Percentiles rank a stretch among this genome's conserved stretches.
These are phyloP conservation scores for Saccopteryx leptura DNA, from an alignment of 2,113 vertebrate genomes.

Conservation along the genomic window DNA sequence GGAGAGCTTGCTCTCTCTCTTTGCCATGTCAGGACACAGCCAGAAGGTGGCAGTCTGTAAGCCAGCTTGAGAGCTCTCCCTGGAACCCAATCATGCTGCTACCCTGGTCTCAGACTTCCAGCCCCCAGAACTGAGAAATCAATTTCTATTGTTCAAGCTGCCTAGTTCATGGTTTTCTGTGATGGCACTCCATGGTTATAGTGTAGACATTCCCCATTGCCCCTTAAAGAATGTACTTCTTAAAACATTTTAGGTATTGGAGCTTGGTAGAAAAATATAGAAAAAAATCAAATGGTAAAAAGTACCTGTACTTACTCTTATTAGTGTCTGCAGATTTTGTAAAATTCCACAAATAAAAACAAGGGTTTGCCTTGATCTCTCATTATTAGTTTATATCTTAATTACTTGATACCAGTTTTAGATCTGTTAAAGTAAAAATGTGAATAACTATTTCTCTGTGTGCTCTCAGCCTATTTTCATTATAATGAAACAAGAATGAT, in stretches of 20 bases:
- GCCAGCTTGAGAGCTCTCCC: background rate
- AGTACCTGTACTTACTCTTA: background rate
- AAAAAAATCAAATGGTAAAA: background rate
- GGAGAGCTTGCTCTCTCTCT: background rate
- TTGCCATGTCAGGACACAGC: background rate
- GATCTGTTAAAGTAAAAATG: constrained; percentile 14
- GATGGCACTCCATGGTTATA: background rate
- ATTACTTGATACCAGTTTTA: constrained; percentile 7
- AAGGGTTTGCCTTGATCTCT: background rate
- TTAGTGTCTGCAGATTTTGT: background rate
- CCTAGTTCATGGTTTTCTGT: background rate
- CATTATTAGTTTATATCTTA: background rate
- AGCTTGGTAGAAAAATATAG: background rate
- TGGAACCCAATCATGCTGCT: background rate
- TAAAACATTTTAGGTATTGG: background rate
- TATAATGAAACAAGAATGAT: background rate
- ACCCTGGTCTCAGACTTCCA: background rate
- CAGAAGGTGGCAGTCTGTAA: background rate
- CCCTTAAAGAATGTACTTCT: background rate
- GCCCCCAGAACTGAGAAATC: background rate
- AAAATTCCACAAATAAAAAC: background rate
- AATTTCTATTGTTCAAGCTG: background rate
- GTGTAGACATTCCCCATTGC: background rate
- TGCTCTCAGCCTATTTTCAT: background rate
- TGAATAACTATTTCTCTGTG: background rate